Evolutionary conservation across 1,140 invertebrate genomes (phyloP).

Genomic region (Trichoplusia ni): DNA sequence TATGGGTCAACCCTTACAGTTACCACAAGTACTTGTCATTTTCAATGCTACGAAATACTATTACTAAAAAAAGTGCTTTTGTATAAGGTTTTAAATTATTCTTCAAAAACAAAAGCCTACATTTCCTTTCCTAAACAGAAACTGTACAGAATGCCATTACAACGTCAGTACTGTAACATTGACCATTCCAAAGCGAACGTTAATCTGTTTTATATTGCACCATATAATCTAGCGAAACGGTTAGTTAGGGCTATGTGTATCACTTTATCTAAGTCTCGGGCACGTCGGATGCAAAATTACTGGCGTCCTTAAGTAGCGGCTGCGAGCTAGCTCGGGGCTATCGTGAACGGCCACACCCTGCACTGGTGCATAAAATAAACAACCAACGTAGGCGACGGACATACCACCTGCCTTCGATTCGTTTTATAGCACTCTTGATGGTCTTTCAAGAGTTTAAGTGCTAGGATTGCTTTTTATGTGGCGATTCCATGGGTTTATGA

Average conservation of each 20-base stretch:
- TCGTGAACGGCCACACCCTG: slow-evolving; percentile 60
- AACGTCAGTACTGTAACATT: neutral
- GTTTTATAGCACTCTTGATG: too few relatives aligned
- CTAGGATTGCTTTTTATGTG: too few relatives aligned
- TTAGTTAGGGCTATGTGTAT: slow-evolving; percentile 5
- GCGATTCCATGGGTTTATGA: too few relatives aligned
- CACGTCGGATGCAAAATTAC: slow-evolving; percentile 33
- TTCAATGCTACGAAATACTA: too few relatives aligned
- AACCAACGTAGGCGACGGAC: slow-evolving; percentile 8
- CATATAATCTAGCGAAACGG: slow-evolving; percentile 12
- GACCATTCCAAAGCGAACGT: neutral
- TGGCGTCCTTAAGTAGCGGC: slow-evolving; percentile 27
- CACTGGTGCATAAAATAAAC: slow-evolving; percentile 46
- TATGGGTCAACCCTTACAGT: too few relatives aligned
- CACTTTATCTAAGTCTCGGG: slow-evolving; percentile 18
- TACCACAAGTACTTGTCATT: too few relatives aligned
- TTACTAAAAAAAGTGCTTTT: too few relatives aligned
- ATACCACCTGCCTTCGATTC: slow-evolving; percentile 5
- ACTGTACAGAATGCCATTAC: too few relatives aligned
- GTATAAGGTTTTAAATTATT: too few relatives aligned
- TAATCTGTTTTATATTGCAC: slow-evolving; percentile 9
- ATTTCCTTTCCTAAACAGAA: too few relatives aligned
- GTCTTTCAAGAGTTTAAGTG: too few relatives aligned
- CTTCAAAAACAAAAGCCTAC: too few relatives aligned
- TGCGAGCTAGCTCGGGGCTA: slow-evolving; percentile 9